Percentiles rank a stretch among this genome's conserved stretches.
These are phyloP conservation scores for Notodonta ziczac DNA, from an alignment of 2,888 invertebrate species.

Conservation along the genomic window DNA sequence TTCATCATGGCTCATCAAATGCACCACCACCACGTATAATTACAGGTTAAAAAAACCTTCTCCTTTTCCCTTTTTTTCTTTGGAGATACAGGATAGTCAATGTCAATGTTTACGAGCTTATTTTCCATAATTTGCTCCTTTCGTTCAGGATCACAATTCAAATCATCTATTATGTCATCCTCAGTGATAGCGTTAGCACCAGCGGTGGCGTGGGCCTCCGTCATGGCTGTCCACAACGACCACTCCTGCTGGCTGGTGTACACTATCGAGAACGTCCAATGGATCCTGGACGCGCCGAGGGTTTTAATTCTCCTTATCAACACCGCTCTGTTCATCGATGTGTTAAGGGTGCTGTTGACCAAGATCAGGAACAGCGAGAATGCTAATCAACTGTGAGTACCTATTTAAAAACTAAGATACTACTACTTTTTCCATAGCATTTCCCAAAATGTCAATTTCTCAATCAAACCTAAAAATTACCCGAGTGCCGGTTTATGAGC, in stretches of 20 bases:
- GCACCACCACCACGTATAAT: too few relatives aligned
- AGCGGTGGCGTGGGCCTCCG: conserved; percentile 81
- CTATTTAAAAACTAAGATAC: too few relatives aligned
- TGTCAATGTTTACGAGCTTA: too few relatives aligned
- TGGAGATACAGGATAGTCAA: too few relatives aligned
- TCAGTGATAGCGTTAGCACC: conserved; percentile 71
- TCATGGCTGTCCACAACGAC: conserved; percentile 78
- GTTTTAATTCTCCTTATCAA: conserved; percentile 85
- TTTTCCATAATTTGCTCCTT: too few relatives aligned
- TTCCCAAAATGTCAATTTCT: not conserved
- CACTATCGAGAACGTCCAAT: conserved; percentile 80
- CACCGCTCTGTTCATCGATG: conserved; percentile 85
- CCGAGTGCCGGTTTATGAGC: too few relatives aligned
- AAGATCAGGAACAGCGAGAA: conserved; percentile 85
- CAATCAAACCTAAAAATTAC: too few relatives aligned
- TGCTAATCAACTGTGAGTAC: conserved; percentile 73
- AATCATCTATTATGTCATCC: not conserved
- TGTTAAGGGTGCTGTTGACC: conserved; percentile 86
- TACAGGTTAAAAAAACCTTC: too few relatives aligned
- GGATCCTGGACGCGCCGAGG: conserved; percentile 86
- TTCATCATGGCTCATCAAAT: too few relatives aligned
- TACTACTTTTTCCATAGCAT: too few relatives aligned
- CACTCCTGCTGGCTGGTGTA: conserved; percentile 87
- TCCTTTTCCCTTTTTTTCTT: too few relatives aligned
- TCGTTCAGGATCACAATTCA: too few relatives aligned